phyloP scores from a whole-genome alignment of 2,113 vertebrate species.

The Hypanus sabinus region DNA sequence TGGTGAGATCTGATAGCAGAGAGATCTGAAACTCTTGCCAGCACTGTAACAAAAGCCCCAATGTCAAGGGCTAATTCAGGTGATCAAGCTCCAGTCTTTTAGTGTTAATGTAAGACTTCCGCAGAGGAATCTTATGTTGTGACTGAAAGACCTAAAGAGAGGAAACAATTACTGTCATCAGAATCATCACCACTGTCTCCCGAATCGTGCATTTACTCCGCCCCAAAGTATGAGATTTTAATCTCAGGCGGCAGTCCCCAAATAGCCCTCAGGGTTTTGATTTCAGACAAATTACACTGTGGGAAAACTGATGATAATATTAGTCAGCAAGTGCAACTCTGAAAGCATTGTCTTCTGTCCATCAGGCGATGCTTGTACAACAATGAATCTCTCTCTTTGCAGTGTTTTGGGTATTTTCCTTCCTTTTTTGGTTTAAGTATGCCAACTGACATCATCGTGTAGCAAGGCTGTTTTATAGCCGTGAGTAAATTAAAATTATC shows the following conservation, averaged over 20 bases:
- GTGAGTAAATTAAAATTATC: not conserved
- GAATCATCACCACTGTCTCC: slow-evolving; percentile 40
- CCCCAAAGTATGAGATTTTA: slow-evolving; percentile 47
- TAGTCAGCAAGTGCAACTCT: slow-evolving; percentile 51
- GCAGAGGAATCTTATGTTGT: slow-evolving; percentile 50
- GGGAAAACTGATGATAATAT: slow-evolving; percentile 51
- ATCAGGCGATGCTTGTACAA: slow-evolving; percentile 47
- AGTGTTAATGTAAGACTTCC: slow-evolving; percentile 52
- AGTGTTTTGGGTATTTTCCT: not conserved
- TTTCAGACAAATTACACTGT: slow-evolving; percentile 50
- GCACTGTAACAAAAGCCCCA: slow-evolving; percentile 40
- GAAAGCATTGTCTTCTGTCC: slow-evolving; percentile 49
- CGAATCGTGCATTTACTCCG: not conserved
- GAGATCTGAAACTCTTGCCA: slow-evolving; percentile 12
- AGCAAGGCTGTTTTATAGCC: not conserved
- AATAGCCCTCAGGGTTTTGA: slow-evolving; percentile 46
- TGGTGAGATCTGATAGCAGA: not conserved
- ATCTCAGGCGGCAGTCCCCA: slow-evolving; percentile 47
- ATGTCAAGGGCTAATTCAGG: slow-evolving; percentile 49
- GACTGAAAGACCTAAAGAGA: slow-evolving; percentile 50
- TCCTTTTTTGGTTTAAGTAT: not conserved
- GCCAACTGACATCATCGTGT: slow-evolving; percentile 33
- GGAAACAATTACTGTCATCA: slow-evolving; percentile 54
- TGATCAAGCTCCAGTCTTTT: slow-evolving; percentile 47
- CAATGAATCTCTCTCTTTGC: slow-evolving; percentile 48